Conservation (phyloP, 2,113 vertebrate genomes). For the Percina caprodes region DNA sequence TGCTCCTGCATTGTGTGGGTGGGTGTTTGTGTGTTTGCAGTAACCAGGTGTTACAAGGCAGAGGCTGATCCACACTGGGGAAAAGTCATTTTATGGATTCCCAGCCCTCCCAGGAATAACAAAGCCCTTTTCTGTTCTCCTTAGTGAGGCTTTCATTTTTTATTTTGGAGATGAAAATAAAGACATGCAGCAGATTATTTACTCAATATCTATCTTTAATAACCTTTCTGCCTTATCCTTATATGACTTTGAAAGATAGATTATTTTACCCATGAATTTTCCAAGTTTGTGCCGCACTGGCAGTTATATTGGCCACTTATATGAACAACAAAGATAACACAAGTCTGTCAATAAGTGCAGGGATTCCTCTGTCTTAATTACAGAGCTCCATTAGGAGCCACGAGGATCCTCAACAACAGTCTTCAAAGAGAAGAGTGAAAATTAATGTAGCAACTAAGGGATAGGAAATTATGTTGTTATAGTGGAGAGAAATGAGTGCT, state of each 20-base stretch:
- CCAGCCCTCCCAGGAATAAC: slow-evolving; percentile 3
- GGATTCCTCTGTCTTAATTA: slow-evolving; percentile 62
- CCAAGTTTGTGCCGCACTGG: not conserved
- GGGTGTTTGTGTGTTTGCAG: slow-evolving; percentile 4
- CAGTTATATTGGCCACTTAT: slow-evolving; percentile 44
- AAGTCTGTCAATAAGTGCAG: not conserved
- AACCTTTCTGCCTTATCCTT: not conserved
- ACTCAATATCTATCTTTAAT: slow-evolving; percentile 34
- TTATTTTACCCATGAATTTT: slow-evolving; percentile 4
- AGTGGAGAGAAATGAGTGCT: slow-evolving; percentile 23
- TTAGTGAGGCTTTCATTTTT: slow-evolving; percentile 26
- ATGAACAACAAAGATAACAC: slow-evolving; percentile 44
- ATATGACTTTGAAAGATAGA: not conserved
- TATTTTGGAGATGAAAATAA: slow-evolving; percentile 32
- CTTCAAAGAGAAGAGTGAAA: slow-evolving; percentile 40
- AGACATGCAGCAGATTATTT: slow-evolving; percentile 21
- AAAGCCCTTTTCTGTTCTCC: slow-evolving; percentile 20
- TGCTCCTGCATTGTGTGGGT: slow-evolving; percentile 4
- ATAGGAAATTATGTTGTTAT: slow-evolving; percentile 31
- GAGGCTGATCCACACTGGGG: not conserved
- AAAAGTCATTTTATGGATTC: slow-evolving; percentile 40
- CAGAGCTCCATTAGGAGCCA: slow-evolving; percentile 44
- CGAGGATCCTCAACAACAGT: slow-evolving; percentile 43
- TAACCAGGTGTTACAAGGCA: slow-evolving; percentile 7
- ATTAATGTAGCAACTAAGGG: slow-evolving; percentile 37